Evolutionary conservation across 1,140 invertebrate genomes (phyloP).

Genomic region (Dinoponera quadriceps): DNA sequence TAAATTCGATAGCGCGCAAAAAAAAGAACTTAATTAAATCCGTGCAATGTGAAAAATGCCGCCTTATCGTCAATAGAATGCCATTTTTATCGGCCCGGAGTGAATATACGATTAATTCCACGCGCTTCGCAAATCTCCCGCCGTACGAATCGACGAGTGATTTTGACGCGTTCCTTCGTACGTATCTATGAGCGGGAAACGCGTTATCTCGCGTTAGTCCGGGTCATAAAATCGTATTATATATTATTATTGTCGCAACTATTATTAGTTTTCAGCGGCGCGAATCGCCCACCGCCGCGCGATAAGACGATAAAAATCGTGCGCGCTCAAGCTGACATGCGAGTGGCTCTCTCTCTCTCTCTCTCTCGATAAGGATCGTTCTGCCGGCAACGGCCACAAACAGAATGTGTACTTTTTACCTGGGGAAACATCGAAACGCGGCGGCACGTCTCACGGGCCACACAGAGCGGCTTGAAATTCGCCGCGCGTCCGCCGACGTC

Average conservation of each 20-base stretch:
- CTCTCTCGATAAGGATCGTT: conserved; percentile 51
- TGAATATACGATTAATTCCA: conserved; percentile 18
- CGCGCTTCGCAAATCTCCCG: not conserved
- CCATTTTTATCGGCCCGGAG: not conserved
- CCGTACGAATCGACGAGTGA: not conserved
- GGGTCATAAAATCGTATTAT: conserved; percentile 46
- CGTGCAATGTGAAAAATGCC: not conserved
- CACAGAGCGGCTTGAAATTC: not conserved
- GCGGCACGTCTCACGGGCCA: conserved; percentile 4
- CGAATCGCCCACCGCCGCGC: conserved; percentile 16
- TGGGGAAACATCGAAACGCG: conserved; percentile 7
- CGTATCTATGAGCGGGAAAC: conserved; percentile 39
- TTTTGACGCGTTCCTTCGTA: not conserved
- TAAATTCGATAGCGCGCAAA: conserved; percentile 4
- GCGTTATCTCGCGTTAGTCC: conserved; percentile 32
- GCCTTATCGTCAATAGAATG: not conserved
- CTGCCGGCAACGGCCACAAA: conserved; percentile 22
- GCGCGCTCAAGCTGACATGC: conserved; percentile 20
- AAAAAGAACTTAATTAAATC: not conserved
- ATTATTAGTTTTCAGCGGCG: conserved; percentile 50
- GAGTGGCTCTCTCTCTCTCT: not conserved
- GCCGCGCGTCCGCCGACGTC: not conserved
- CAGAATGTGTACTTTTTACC: conserved; percentile 52
- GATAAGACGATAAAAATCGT: conserved; percentile 51
- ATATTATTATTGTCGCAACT: conserved; percentile 59